Evolutionary conservation across 2,888 invertebrate genomes (phyloP).

Genomic region (Oscheius onirici): DNA sequence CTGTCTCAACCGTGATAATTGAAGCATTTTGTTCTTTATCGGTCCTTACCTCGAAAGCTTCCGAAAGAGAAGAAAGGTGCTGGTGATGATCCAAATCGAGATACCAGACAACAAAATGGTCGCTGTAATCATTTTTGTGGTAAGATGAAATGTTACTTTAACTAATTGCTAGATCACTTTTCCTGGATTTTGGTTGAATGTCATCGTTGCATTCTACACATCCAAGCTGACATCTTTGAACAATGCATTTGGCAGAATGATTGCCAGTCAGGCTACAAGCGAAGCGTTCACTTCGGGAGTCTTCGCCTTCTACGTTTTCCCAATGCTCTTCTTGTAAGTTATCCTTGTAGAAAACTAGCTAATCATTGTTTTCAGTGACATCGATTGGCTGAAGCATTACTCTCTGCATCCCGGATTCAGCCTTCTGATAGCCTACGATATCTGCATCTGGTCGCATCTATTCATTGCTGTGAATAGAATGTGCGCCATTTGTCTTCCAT

Average conservation of each 20-base stretch:
- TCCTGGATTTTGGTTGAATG: not conserved
- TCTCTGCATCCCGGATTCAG: not conserved
- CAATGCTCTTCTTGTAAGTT: slow-evolving; percentile 24
- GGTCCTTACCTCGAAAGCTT: no score
- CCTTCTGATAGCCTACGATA: slow-evolving; percentile 9
- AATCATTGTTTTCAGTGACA: not conserved
- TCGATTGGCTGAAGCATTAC: not conserved
- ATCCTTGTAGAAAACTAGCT: not conserved
- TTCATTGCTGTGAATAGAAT: slow-evolving; percentile 10
- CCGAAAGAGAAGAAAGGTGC: not conserved
- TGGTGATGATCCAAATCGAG: not conserved
- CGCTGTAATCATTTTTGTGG: not conserved
- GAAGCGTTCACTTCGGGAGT: slow-evolving; percentile 9
- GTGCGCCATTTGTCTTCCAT: slow-evolving; percentile 4
- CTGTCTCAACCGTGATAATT: no score
- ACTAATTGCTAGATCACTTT: slow-evolving; percentile 11
- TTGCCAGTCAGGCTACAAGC: slow-evolving; percentile 9
- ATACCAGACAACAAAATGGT: not conserved
- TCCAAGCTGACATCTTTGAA: not conserved
- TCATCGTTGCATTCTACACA: not conserved
- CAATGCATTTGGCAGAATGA: slow-evolving; percentile 20
- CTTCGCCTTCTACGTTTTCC: slow-evolving; percentile 26
- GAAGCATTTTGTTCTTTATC: no score
- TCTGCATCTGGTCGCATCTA: slow-evolving; percentile 9
- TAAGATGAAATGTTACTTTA: no score